Evolutionary conservation across 2,888 invertebrate genomes (phyloP), one percentile per base, ranked within the genome.

Genomic region (Notocelia uddmanniana): DNA sequence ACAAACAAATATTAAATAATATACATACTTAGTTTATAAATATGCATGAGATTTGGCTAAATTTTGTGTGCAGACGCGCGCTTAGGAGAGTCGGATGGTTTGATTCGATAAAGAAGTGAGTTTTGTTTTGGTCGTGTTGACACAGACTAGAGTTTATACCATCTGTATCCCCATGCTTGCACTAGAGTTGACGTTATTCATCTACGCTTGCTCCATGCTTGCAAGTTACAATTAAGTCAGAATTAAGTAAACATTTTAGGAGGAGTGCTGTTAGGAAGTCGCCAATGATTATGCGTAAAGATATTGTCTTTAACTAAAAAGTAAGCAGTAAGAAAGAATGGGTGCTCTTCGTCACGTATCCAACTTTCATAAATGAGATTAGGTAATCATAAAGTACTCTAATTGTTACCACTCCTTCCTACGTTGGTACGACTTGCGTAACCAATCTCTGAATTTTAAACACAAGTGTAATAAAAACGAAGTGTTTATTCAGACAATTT

Each of bases 11-110:
- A 89, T 89, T 89, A 90, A 91, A 92, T 92, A 93, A 91, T 91
- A 90, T 90, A 92, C 89, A 88, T 88, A 83, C 85, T 86, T 85
- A 89, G 84, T 87, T 90, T 92, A 93, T 93, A 90, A 93, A 93
- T 93, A 93, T 93, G 89, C 93, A 93, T 93, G 91, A 92, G 90
- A 50, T 86, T 85, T 86, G 84, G 89, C 87, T 89, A 87, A 86
- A 87, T 87, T 88, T 85, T 83, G 81, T 78, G 84, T 63, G 63
- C 63, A 87, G 86, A 86, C 85, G 81, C 82, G 77, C 75, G 76
- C 70, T 81, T 45, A 77, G 77, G 73, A 54, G 74, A n/a, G 45
- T 19, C 10, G 68, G 23, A 59, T 60, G 66, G 52, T 66, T 31
- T 66, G 69, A 63, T 70, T 66, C 21, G 70, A 71, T 58, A 66